These are phyloP conservation scores for Aelia acuminata DNA, from an alignment of 2,888 invertebrate genomes.

Conservation along the genomic window DNA sequence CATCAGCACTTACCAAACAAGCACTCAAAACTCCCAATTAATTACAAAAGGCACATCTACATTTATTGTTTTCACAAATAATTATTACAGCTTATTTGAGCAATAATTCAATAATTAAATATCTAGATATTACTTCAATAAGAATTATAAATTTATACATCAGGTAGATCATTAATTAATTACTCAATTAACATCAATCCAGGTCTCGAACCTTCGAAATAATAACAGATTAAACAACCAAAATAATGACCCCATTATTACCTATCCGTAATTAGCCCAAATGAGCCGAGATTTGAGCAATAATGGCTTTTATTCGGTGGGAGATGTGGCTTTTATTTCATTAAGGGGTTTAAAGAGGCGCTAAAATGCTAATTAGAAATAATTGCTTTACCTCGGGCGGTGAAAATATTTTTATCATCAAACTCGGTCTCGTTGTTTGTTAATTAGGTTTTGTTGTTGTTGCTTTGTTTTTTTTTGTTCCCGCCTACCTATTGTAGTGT, in stretches of 20 bases:
- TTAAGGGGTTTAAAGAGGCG: conserved; percentile 15
- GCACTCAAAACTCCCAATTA: too few relatives aligned
- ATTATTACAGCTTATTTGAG: too few relatives aligned
- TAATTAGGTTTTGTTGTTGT: not conserved
- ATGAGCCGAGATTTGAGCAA: not conserved
- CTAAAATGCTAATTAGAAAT: conserved; percentile 16
- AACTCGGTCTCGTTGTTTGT: not conserved
- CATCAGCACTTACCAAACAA: too few relatives aligned
- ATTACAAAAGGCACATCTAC: too few relatives aligned
- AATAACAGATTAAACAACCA: not conserved
- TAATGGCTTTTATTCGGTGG: not conserved
- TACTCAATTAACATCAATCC: not conserved
- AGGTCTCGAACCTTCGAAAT: not conserved
- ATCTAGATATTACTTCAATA: not conserved
- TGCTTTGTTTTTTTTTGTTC: not conserved
- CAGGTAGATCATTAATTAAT: not conserved
- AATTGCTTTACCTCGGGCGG: not conserved
- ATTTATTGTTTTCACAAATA: too few relatives aligned
- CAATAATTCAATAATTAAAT: not conserved
- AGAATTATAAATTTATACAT: not conserved
- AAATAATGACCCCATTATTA: too few relatives aligned
- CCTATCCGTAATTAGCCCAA: not conserved
- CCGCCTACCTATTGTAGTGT: too few relatives aligned
- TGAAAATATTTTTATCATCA: conserved; percentile 1
- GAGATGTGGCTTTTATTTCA: conserved; percentile 10